These are phyloP conservation scores for Lagenorhynchus albirostris DNA, from an alignment of 2,113 vertebrate species.

Conservation along the genomic window DNA sequence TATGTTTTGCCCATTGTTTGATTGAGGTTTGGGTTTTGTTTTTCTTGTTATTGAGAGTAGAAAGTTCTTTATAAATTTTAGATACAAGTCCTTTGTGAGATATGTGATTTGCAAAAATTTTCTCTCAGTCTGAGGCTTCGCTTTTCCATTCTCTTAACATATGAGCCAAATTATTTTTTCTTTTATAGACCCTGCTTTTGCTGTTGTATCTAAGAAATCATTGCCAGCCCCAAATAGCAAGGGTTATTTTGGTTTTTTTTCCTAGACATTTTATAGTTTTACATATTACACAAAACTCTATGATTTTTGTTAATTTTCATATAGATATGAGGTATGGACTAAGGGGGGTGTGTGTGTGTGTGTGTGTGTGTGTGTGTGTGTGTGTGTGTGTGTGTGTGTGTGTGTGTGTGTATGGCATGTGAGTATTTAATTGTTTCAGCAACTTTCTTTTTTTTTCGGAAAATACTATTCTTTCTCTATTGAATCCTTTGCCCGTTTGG, in stretches of 20 bases:
- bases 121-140: not conserved
- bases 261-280: not conserved
- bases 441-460: not conserved
- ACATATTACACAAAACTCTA: not conserved
- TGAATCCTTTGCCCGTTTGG: not conserved
- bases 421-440: not conserved
- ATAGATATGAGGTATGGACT: not conserved
- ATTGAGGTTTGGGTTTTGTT: not conserved
- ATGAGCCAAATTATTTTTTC: not conserved
- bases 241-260: not conserved
- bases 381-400: too few species aligned
- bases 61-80: not conserved
- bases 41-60: not conserved
- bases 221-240: not conserved
- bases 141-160: not conserved
- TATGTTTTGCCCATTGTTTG: not conserved
- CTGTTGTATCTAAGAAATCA: not conserved
- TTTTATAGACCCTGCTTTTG: not conserved
- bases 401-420: not conserved
- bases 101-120: not conserved
- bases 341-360: not conserved
- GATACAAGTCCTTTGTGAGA: not conserved
- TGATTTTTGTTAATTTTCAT: not conserved
- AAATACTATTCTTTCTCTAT: not conserved
- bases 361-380: rapidly evolving